Conservation (phyloP, 1,140 invertebrate species). For the Meteorus sp. region DNA sequence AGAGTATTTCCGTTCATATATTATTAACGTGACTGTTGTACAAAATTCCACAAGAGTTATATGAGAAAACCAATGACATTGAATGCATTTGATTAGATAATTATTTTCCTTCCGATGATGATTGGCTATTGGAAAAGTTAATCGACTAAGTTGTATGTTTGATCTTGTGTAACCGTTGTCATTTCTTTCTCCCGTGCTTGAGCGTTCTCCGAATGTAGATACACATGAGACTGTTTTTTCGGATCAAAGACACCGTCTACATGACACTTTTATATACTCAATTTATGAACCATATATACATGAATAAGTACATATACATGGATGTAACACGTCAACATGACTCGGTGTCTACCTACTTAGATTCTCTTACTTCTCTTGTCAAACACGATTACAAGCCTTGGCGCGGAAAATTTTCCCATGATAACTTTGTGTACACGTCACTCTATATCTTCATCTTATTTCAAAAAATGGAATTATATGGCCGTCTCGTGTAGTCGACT, state of each 20-base stretch:
- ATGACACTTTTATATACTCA: slow-evolving; percentile 51
- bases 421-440: too few relatives aligned
- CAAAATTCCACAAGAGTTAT: slow-evolving; percentile 10
- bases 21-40: slow-evolving; percentile 24
- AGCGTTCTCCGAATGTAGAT: slow-evolving; percentile 47
- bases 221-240: slow-evolving; percentile 39
- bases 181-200: too few relatives aligned
- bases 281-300: slow-evolving; percentile 55
- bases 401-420: neutral
- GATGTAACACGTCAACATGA: slow-evolving; percentile 27
- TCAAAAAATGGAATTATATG: too few relatives aligned
- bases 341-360: slow-evolving; percentile 32
- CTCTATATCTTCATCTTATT: too few relatives aligned
- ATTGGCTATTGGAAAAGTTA: too few relatives aligned
- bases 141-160: too few relatives aligned
- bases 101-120: neutral
- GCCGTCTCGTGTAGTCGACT: too few relatives aligned
- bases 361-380: slow-evolving; percentile 42
- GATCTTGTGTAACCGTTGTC: too few relatives aligned
- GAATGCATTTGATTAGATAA: too few relatives aligned
- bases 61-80: too few relatives aligned
- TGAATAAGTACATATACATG: too few relatives aligned
- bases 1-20: slow-evolving; percentile 24
- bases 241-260: slow-evolving; percentile 50
- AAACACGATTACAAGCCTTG: slow-evolving; percentile 17